Evolutionary conservation across 2,888 invertebrate species (phyloP), one percentile per base, ranked within the genome.

Genomic region (Cantharis rustica): DNA sequence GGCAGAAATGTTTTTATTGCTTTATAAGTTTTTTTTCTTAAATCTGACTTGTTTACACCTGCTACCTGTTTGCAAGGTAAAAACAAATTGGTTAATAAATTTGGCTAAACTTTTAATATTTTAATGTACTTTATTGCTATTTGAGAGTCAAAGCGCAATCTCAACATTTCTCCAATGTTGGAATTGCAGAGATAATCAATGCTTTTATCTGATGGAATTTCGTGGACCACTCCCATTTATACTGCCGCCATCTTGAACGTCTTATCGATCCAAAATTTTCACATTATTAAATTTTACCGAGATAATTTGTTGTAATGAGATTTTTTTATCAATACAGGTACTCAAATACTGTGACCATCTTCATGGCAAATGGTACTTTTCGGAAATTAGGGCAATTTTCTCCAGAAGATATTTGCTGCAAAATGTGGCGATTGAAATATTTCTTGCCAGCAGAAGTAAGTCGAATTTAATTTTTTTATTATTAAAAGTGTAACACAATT

Each of bases 281-380:
- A n/a, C 10, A 27, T 3, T 69, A 69, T 31, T 47, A 69, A 69
- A 69, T 69, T 47, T 69, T 69, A 16, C 10, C 10, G 9, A 69
- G 17, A 69, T 69, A 16, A 68, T 27, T 68, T 27, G 11, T 23
- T 10, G 16, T 16, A 26, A 27, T 68, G 16, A 27, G 5, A 27
- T 15, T 13, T 68, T 27, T 16, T 83, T 85, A 84, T 83, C 87
- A 84, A 90, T 91, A 1, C 93, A 98, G 98, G 95, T 97, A 72
- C 89, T 99, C 83, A 96, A 97, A 86, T 99, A 99, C 90, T 98
- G 99, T 89, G 99, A 99, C 88, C 97, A 98, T 88, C 92, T 98
- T 69, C 99, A 99, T 88, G 99, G 99, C 79, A 98, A 99, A 90
- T 99, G 99, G 99, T 98, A 98, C 90, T 99, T 99, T 91, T 97